phyloP scores from a whole-genome alignment of 1,140 invertebrate genomes.

The Zaprionus taronus region DNA sequence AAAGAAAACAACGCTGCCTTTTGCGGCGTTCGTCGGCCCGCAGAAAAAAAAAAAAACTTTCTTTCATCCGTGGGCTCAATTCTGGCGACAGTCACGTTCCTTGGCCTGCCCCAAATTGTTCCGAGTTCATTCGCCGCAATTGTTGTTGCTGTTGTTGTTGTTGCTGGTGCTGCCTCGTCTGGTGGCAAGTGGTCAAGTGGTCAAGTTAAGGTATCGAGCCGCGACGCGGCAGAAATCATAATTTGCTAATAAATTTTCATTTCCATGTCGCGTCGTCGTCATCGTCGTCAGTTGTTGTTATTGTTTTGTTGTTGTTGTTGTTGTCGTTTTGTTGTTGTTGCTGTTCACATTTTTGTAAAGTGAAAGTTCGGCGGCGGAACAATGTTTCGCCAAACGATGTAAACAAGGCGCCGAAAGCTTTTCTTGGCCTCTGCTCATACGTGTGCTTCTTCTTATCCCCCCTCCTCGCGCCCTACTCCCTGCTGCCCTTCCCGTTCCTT shows the following conservation, averaged over 20 bases:
- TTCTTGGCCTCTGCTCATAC: slow-evolving; percentile 4
- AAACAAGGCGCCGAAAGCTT: slow-evolving; percentile 36
- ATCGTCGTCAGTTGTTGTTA: slow-evolving; percentile 10
- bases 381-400: slow-evolving; percentile 35
- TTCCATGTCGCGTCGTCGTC: slow-evolving; percentile 59
- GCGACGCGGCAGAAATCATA: slow-evolving; percentile 65
- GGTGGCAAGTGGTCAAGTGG: slow-evolving; percentile 38
- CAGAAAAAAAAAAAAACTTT: slow-evolving; percentile 49
- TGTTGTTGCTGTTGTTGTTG: neutral
- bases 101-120: slow-evolving; percentile 65
- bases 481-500: neutral
- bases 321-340: slow-evolving; percentile 32
- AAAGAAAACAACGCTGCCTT: slow-evolving; percentile 26
- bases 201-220: slow-evolving; percentile 46
- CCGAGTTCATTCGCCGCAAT: slow-evolving; percentile 58
- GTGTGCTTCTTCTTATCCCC: neutral
- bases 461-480: neutral
- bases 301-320: slow-evolving; percentile 1
- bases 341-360: slow-evolving; percentile 63
- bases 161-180: slow-evolving; percentile 24
- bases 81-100: slow-evolving; percentile 77
- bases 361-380: slow-evolving; percentile 60
- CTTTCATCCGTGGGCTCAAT: slow-evolving; percentile 68
- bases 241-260: slow-evolving; percentile 80
- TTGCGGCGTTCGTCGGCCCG: neutral